Percentiles rank a stretch among this genome's conserved stretches.
These are phyloP conservation scores for Erebia palarica DNA, from an alignment of 2,888 invertebrate genomes.

Conservation along the genomic window DNA sequence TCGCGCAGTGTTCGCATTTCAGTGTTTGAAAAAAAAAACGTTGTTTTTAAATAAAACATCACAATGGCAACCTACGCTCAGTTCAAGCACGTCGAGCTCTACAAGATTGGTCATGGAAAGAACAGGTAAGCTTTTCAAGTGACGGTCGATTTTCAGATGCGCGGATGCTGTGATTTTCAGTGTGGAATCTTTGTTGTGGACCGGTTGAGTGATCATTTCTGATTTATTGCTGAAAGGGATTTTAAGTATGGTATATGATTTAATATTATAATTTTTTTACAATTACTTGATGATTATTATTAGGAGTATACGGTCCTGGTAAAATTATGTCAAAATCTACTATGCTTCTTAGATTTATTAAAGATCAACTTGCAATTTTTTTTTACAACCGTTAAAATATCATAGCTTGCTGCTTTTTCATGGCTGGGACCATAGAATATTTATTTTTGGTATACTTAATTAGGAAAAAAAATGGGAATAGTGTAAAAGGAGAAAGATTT, in stretches of 20 bases:
- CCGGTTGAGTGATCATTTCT: constrained; percentile 11
- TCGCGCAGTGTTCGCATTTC: constrained; percentile 49
- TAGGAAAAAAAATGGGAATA: neutral
- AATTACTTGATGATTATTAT: neutral
- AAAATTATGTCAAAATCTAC: neutral
- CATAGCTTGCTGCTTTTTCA: neutral
- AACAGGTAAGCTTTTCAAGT: constrained; percentile 85
- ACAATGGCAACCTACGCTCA: constrained; percentile 95
- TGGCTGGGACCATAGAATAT: neutral
- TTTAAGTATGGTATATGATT: neutral
- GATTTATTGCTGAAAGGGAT: neutral
- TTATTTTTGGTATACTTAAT: no score
- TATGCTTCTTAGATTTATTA: no score
- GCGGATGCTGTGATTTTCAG: constrained; percentile 55
- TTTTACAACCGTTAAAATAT: neutral
- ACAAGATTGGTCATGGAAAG: constrained; percentile 96
- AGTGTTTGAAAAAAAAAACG: constrained; percentile 44
- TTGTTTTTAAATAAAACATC: constrained; percentile 43
- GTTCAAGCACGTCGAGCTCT: constrained; percentile 96
- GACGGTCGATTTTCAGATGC: constrained; percentile 41
- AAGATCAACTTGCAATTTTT: neutral
- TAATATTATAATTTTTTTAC: no score
- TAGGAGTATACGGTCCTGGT: neutral
- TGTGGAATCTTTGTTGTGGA: constrained; percentile 43
- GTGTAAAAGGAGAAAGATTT: neutral